These are phyloP conservation scores for Hemicrepidius hirtus DNA, from an alignment of 2,888 invertebrate species.

Conservation along the genomic window DNA sequence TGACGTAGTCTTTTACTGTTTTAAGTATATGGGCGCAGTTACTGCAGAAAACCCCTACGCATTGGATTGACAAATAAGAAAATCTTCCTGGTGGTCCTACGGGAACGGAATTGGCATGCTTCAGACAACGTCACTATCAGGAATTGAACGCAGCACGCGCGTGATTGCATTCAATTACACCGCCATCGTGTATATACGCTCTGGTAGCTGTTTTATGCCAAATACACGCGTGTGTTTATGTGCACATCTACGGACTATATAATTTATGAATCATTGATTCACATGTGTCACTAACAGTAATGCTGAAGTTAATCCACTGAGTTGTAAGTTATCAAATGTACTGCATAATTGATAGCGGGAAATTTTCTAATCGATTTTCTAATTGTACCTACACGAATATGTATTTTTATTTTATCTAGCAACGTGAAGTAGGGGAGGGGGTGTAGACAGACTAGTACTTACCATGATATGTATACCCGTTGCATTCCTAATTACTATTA, in stretches of 20 bases:
- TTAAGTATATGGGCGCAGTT: not conserved
- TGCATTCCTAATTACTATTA: too few species aligned
- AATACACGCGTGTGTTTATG: constrained; percentile 37
- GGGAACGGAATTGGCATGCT: constrained; percentile 41
- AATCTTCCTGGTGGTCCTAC: constrained; percentile 17
- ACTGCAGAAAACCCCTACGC: not conserved
- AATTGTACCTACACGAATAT: too few species aligned
- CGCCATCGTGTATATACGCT: constrained; percentile 45
- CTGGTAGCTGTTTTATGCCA: constrained; percentile 45
- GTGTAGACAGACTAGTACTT: too few species aligned
- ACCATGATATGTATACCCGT: too few species aligned
- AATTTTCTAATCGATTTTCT: constrained; percentile 11
- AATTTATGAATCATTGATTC: constrained; percentile 49
- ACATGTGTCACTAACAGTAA: constrained; percentile 37
- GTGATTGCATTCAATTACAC: constrained; percentile 53
- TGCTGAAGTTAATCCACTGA: constrained; percentile 28
- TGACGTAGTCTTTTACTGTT: not conserved
- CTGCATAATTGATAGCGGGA: not conserved
- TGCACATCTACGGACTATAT: constrained; percentile 36
- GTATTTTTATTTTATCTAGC: too few species aligned
- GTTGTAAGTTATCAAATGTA: constrained; percentile 23
- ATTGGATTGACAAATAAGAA: constrained; percentile 31
- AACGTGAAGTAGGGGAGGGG: too few species aligned
- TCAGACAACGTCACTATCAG: constrained; percentile 44
- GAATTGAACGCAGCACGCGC: constrained; percentile 43